Evolutionary conservation across 2,113 vertebrate species (phyloP), one percentile per base, ranked within the genome.

Genomic region (Procavia capensis): DNA sequence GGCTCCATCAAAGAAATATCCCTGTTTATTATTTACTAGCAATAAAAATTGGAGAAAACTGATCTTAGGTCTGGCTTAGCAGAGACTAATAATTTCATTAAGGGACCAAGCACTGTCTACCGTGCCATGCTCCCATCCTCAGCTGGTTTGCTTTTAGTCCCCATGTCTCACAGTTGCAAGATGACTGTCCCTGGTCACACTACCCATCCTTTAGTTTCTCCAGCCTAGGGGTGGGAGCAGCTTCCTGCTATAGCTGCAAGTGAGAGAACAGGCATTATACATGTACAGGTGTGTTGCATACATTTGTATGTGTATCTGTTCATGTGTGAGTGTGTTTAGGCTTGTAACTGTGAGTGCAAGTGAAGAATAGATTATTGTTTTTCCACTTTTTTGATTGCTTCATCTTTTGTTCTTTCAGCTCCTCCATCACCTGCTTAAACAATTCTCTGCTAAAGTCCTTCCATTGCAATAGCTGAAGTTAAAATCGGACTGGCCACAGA

Each of bases 11-110:
- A 70, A 36, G 4, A 70, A n/a, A 70, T n/a, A 70, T 13, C 16
- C 19, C 5, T 70, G 74, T 88, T 68, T 86, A 54, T 75, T 85
- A 85, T 57, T 94, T 93, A 34, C 84, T 54, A 91, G 45, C 20
- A 61, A 75, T 66, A 94, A 94, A 89, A 50, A 50, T 25, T 64
- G 3, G 13, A 82, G 43, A 91, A n/a, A 72, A 5, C 17, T 22
- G 1, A 82, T 88, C n/a, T 7, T 47, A 39, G 72, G 17, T 9
- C 64, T 66, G 20, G 14, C 85, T 41, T 75, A 27, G 8, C 74
- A 85, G 50, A n/a, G 50, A n/a, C 34, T 72, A 72, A 34, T 4
- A n/a, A 50, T 43, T 39, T 61, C 3, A 13, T 4, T 0, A 25
- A 41, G 50, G 34, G 85, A 66, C 82, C 17, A 29, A 47, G 17